A percentile compares a stretch with the other conserved stretches of the same genome.
Evolutionary conservation across 2,113 vertebrate genomes (phyloP).

Genomic region (Istiophorus platypterus): DNA sequence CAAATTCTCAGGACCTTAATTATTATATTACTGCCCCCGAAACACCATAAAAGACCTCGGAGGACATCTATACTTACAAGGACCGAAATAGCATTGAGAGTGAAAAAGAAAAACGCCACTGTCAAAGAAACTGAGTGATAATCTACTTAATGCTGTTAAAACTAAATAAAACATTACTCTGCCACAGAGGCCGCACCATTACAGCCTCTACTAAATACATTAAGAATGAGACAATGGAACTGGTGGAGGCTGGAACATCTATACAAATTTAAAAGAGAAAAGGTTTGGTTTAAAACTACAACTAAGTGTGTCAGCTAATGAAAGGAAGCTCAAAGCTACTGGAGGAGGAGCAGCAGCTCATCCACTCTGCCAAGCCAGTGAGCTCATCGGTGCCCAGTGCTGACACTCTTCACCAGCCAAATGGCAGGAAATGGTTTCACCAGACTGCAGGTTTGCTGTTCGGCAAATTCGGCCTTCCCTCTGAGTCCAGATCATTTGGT

Average conservation of each 20-base stretch:
- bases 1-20: neutral
- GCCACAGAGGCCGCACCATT: neutral
- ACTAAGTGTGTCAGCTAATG: neutral
- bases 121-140: neutral
- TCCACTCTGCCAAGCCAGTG: constrained; percentile 27
- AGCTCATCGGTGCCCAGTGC: constrained; percentile 45
- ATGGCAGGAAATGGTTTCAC: constrained; percentile 55
- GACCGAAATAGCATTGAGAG: neutral
- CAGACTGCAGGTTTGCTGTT: constrained; percentile 34
- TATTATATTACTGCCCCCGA: neutral
- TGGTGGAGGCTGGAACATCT: neutral
- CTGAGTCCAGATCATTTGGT: constrained; percentile 33
- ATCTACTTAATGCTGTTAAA: constrained; percentile 2
- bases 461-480: constrained; percentile 27
- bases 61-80: neutral
- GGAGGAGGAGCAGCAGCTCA: constrained; percentile 25
- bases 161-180: constrained; percentile 2
- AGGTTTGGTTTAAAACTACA: neutral
- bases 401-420: constrained; percentile 37
- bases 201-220: neutral
- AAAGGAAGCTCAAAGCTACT: constrained; percentile 36
- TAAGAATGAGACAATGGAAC: constrained; percentile 1
- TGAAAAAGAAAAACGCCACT: neutral
- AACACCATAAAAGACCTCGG: neutral
- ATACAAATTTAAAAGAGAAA: neutral